phyloP scores from a whole-genome alignment of 2,113 vertebrate species.

The Cygnus atratus region DNA sequence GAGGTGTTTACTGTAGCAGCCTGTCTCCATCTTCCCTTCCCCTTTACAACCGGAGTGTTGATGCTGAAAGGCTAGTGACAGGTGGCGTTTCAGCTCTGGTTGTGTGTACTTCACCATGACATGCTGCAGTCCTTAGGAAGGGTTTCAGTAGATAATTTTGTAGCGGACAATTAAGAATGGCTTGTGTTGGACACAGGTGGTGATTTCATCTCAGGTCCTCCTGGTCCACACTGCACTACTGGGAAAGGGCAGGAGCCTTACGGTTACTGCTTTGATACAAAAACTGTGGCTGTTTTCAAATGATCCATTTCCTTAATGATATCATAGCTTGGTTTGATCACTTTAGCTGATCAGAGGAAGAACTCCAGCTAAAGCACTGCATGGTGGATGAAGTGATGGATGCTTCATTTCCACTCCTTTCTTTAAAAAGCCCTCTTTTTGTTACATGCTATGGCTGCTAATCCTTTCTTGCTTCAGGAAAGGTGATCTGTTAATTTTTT shows the following conservation, averaged over 20 bases:
- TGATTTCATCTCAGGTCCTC: neutral
- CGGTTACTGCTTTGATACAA: neutral
- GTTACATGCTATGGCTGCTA: neutral
- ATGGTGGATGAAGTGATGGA: neutral
- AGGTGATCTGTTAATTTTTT: neutral
- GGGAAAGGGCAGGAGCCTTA: neutral
- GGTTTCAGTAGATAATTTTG: neutral
- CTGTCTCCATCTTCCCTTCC: neutral
- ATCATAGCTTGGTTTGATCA: neutral
- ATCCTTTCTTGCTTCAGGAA: neutral
- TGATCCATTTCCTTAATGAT: neutral
- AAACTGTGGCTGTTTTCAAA: neutral
- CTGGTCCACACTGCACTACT: neutral
- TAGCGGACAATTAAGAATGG: neutral
- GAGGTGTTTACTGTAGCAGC: neutral
- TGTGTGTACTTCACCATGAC: neutral
- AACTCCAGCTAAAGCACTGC: neutral
- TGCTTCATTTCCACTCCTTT: neutral
- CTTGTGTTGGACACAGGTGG: neutral
- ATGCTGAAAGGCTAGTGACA: neutral
- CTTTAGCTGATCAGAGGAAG: neutral
- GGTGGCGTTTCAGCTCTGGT: neutral
- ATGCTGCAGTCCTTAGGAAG: neutral
- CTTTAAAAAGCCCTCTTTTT: neutral
- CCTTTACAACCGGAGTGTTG: neutral